Percentiles rank a stretch among this genome's conserved stretches.
Conservation (phyloP, 1,140 invertebrate species). For the Oreohelix idahoensis region DNA sequence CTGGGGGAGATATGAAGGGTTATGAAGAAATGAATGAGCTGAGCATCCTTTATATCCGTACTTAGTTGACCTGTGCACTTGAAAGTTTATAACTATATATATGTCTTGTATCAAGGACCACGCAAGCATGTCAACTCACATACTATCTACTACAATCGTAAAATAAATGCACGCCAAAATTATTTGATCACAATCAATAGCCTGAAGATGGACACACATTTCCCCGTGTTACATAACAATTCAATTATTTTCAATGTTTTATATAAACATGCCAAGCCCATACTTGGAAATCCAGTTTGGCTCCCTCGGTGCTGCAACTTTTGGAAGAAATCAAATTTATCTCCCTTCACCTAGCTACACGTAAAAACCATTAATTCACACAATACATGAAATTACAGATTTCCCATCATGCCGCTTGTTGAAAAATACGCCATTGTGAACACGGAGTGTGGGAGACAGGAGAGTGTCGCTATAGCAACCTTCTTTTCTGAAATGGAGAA, state of each 20-base stretch:
- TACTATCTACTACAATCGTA: no score
- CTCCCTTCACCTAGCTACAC: not conserved
- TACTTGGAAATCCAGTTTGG: not conserved
- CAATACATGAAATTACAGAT: not conserved
- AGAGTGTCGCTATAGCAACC: not conserved
- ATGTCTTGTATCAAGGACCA: no score
- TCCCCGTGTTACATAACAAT: not conserved
- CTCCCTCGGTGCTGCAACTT: not conserved
- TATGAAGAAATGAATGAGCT: no score
- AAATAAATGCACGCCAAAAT: no score
- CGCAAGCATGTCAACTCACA: no score
- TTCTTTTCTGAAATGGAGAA: not conserved
- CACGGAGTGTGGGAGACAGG: not conserved
- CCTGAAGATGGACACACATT: no score
- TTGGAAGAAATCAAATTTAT: not conserved
- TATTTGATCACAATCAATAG: no score
- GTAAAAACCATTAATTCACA: not conserved
- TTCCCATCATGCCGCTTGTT: not conserved
- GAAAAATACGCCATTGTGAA: not conserved
- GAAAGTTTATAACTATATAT: no score
- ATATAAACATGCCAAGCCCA: not conserved
- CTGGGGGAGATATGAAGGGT: no score
- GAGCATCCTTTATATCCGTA: no score
- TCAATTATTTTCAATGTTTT: not conserved
- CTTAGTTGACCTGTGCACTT: no score